A percentile compares a stretch with the other conserved stretches of the same genome.
Conservation (phyloP, 1,140 invertebrate species). For the Vollenhovia emeryi region DNA sequence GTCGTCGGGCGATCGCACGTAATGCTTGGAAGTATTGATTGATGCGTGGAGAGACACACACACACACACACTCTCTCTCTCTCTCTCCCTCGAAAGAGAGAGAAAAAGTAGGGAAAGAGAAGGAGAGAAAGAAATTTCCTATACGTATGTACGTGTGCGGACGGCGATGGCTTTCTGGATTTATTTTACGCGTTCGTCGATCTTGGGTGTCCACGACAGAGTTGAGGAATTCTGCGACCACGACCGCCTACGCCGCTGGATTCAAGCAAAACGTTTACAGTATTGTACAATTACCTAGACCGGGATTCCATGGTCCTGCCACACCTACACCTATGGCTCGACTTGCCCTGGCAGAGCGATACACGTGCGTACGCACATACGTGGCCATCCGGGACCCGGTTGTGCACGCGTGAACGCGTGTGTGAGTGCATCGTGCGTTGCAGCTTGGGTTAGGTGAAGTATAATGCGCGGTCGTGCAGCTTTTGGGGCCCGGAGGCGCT, state of each 20-base stretch:
- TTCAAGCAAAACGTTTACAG: slow-evolving; percentile 69
- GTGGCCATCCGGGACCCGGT: background rate
- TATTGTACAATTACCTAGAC: slow-evolving; percentile 71
- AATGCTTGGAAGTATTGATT: slow-evolving; percentile 41
- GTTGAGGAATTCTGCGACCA: slow-evolving; percentile 2
- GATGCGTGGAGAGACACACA: slow-evolving; percentile 24
- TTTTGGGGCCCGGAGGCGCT: slow-evolving; percentile 81
- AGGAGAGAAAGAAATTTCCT: background rate
- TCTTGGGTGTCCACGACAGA: background rate
- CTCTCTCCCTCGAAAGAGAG: slow-evolving; percentile 4
- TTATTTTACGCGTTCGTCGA: slow-evolving; percentile 11
- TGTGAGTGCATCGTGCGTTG: slow-evolving; percentile 28
- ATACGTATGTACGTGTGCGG: background rate
- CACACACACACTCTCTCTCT: too few species aligned
- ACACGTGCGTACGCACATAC: background rate
- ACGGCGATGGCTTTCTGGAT: background rate
- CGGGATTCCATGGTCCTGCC: slow-evolving; percentile 66
- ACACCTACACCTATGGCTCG: slow-evolving; percentile 68
- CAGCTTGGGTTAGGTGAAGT: slow-evolving; percentile 73
- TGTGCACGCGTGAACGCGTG: background rate
- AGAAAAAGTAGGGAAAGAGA: too few species aligned
- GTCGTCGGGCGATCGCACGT: slow-evolving; percentile 36
- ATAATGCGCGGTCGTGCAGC: slow-evolving; percentile 81
- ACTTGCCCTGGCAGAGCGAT: slow-evolving; percentile 28
- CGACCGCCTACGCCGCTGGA: slow-evolving; percentile 43